Conservation (phyloP, 2,888 invertebrate genomes). For the Biston stratarius region DNA sequence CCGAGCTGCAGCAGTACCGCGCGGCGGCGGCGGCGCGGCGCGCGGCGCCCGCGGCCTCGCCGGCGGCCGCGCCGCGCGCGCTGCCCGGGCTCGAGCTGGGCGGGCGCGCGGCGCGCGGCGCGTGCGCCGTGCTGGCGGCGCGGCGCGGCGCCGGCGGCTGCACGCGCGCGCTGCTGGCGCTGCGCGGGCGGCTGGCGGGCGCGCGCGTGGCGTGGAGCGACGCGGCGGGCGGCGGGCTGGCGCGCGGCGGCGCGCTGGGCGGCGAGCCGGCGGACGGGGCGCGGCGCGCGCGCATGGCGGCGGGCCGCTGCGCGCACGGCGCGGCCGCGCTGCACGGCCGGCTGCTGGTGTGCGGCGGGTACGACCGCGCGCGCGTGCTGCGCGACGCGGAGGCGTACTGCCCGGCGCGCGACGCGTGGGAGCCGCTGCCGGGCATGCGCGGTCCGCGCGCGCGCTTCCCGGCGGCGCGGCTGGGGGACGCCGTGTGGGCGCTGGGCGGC, state of each 20-base stretch:
- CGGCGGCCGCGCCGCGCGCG: constrained; percentile 88
- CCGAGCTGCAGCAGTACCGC: constrained; percentile 92
- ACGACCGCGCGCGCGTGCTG: constrained; percentile 94
- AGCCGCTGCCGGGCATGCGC: constrained; percentile 89
- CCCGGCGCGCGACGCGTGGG: constrained; percentile 90
- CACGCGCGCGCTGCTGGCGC: constrained; percentile 75
- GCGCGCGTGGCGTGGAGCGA: constrained; percentile 92
- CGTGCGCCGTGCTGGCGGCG: constrained; percentile 52
- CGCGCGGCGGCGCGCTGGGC: constrained; percentile 92
- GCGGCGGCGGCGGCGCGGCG: constrained; percentile 71
- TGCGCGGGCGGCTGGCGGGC: constrained; percentile 83
- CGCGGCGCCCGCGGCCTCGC: constrained; percentile 65
- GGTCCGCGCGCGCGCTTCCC: constrained; percentile 93
- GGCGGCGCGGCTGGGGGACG: constrained; percentile 88
- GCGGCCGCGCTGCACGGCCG: constrained; percentile 89
- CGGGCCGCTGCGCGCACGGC: constrained; percentile 90
- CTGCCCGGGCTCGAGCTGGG: constrained; percentile 77
- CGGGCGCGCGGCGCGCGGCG: constrained; percentile 54
- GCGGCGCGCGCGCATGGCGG: constrained; percentile 82
- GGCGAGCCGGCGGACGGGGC: constrained; percentile 87
- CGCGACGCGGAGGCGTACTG: constrained; percentile 91
- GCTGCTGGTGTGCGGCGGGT: constrained; percentile 92
- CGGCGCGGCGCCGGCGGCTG: constrained; percentile 88
- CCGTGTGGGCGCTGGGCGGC: constrained; percentile 93
- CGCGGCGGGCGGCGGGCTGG: constrained; percentile 89